These are phyloP conservation scores for Threskiornis aethiopicus DNA, from an alignment of 2,797 vertebrate genomes.

Conservation along the genomic window DNA sequence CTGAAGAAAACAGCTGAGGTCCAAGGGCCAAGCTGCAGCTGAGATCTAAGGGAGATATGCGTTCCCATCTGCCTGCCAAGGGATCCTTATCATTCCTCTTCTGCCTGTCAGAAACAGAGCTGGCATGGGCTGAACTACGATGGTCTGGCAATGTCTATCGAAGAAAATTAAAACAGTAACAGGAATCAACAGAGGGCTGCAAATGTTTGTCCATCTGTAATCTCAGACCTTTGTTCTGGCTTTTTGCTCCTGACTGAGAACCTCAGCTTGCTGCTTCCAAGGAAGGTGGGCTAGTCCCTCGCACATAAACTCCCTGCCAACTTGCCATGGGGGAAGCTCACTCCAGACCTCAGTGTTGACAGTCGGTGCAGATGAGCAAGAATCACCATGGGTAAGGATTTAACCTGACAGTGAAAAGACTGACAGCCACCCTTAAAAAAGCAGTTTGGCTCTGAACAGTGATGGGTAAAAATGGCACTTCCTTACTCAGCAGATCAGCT, in stretches of 20 bases:
- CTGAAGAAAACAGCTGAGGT: neutral
- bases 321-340: neutral
- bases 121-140: neutral
- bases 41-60: neutral
- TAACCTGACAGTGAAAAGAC: neutral
- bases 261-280: neutral
- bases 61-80: neutral
- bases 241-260: neutral
- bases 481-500: neutral
- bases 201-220: constrained; percentile 14
- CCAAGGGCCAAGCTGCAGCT: neutral
- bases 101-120: neutral
- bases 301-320: neutral
- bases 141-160: neutral
- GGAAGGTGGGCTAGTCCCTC: neutral
- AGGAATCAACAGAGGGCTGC: neutral
- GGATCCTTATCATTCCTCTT: neutral
- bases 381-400: neutral
- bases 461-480: neutral
- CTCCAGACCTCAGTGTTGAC: neutral
- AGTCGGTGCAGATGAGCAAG: neutral
- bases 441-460: neutral
- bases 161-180: neutral
- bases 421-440: neutral
- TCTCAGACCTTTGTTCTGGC: constrained; percentile 28